Conservation (phyloP, 2,113 vertebrate genomes). For the Halichoeres trimaculatus region DNA sequence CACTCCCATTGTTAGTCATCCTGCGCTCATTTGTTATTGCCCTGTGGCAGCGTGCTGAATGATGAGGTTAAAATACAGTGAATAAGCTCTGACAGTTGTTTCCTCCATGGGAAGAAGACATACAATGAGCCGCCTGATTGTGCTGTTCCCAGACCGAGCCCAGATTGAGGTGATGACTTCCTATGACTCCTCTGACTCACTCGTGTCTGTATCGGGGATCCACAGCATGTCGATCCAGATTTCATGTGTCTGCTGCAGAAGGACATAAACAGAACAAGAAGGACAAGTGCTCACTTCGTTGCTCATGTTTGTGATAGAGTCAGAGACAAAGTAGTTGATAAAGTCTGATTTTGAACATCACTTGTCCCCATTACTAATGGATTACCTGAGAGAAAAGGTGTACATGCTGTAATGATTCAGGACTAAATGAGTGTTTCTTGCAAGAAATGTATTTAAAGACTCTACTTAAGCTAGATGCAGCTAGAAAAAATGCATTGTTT, state of each 20-base stretch:
- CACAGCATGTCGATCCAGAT: conserved; percentile 29
- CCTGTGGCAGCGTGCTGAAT: conserved; percentile 61
- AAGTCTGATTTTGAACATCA: too few relatives aligned
- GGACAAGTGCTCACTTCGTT: not conserved
- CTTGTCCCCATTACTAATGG: too few relatives aligned
- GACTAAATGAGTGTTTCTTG: too few relatives aligned
- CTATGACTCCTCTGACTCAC: conserved; percentile 71
- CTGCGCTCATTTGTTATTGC: conserved; percentile 58
- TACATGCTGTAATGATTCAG: too few relatives aligned
- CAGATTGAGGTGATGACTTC: conserved; percentile 66
- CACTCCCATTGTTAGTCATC: conserved; percentile 63
- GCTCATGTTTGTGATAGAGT: not conserved
- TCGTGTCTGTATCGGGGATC: conserved; percentile 36
- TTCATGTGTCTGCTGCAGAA: conserved; percentile 1
- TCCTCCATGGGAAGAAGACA: conserved; percentile 67
- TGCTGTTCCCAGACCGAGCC: conserved; percentile 54
- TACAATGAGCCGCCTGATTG: conserved; percentile 67
- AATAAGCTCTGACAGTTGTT: conserved; percentile 75
- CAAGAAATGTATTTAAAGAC: too few relatives aligned
- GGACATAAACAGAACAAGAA: not conserved
- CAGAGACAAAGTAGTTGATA: too few relatives aligned
- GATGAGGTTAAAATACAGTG: conserved; percentile 73
- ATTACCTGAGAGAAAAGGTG: too few relatives aligned
- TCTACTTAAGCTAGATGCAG: too few relatives aligned
- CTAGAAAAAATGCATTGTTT: too few relatives aligned